These are phyloP conservation scores for Phytoseiulus persimilis DNA, from an alignment of 2,888 invertebrate species.

Conservation along the genomic window DNA sequence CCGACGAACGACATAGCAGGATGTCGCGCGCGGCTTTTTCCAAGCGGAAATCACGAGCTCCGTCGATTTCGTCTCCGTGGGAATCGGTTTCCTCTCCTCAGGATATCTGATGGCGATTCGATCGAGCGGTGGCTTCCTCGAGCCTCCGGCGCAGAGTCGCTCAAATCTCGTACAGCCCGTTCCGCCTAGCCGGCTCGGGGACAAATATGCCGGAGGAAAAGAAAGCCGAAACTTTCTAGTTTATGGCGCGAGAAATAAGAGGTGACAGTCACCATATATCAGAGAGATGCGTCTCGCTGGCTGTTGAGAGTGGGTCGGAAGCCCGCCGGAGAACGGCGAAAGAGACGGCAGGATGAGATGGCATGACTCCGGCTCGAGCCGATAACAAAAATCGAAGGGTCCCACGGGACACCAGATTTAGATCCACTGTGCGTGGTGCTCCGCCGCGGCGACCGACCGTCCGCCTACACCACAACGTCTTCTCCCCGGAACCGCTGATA, in stretches of 20 bases:
- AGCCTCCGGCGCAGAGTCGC: too few species aligned
- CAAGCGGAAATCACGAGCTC: too few species aligned
- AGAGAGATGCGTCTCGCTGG: neutral
- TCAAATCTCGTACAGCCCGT: neutral
- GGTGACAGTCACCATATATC: neutral
- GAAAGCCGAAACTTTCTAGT: neutral
- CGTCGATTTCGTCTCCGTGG: too few species aligned
- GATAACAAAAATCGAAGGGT: constrained; percentile 5
- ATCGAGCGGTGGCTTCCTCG: too few species aligned
- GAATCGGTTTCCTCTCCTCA: too few species aligned
- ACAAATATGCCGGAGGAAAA: neutral
- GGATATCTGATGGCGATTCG: too few species aligned
- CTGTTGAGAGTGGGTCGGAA: neutral
- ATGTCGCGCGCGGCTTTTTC: too few species aligned
- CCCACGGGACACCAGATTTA: neutral
- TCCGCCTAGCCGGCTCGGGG: neutral
- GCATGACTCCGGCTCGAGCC: neutral
- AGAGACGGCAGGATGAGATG: neutral
- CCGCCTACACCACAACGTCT: neutral
- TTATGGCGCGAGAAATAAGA: neutral
- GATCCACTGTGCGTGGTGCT: neutral
- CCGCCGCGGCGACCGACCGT: neutral
- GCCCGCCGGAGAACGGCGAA: neutral
- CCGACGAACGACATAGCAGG: too few species aligned
- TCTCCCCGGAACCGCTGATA: neutral